These are phyloP conservation scores for Eidolon helvum DNA, from an alignment of 2,113 vertebrate genomes.

Conservation along the genomic window DNA sequence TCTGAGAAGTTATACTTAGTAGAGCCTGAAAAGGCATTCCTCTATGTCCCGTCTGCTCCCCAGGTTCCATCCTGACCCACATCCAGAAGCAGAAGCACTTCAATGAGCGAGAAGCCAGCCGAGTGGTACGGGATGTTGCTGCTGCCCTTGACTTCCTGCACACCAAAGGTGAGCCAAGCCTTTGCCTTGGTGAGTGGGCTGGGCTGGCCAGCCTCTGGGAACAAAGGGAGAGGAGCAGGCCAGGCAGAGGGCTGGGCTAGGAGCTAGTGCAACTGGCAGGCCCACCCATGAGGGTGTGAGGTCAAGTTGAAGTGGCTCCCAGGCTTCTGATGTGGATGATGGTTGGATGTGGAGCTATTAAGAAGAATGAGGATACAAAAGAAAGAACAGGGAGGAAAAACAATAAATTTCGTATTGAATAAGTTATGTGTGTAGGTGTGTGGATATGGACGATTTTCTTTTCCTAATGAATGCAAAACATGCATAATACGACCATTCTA, in stretches of 20 bases:
- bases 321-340: neutral
- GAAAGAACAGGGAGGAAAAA: neutral
- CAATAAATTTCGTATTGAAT: neutral
- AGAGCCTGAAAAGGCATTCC: neutral
- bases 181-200: neutral
- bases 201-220: neutral
- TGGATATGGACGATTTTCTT: neutral
- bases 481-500: neutral
- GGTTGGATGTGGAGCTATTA: neutral
- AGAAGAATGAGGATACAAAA: neutral
- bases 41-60: neutral
- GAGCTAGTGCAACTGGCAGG: neutral
- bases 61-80: slow-evolving; percentile 94
- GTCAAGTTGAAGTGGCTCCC: neutral
- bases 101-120: slow-evolving; percentile 96
- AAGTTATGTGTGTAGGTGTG: neutral
- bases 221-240: neutral
- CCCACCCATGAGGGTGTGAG: neutral
- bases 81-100: slow-evolving; percentile 96
- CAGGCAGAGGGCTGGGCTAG: neutral
- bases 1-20: neutral
- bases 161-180: slow-evolving; percentile 89
- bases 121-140: slow-evolving; percentile 94
- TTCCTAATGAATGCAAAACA: neutral
- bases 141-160: slow-evolving; percentile 95